Conservation (phyloP, 2,113 vertebrate species). For the Hippocampus abdominalis region DNA sequence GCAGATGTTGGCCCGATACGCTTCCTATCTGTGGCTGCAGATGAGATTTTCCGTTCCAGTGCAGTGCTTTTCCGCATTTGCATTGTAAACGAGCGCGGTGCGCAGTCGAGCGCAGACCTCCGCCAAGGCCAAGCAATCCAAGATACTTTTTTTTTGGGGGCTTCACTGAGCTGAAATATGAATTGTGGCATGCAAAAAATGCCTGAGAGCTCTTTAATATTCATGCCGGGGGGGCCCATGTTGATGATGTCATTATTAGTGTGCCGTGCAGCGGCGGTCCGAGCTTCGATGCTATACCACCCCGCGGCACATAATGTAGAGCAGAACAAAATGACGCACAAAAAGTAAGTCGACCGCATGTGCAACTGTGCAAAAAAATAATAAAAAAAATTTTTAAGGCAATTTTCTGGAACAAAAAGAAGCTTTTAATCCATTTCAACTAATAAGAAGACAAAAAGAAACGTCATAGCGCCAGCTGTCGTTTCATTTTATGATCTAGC, state of each 20-base stretch:
- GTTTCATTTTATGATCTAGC: too few relatives aligned
- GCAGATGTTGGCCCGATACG: slow-evolving; percentile 59
- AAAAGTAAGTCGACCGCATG: too few relatives aligned
- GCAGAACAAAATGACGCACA: too few relatives aligned
- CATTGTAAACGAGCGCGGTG: slow-evolving; percentile 28
- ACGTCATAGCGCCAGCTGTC: too few relatives aligned
- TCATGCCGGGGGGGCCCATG: not conserved
- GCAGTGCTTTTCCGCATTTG: slow-evolving; percentile 38
- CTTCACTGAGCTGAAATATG: not conserved
- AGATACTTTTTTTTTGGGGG: not conserved
- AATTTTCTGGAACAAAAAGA: too few relatives aligned
- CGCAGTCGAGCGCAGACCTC: not conserved
- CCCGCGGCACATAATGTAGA: too few relatives aligned
- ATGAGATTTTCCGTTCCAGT: slow-evolving; percentile 36
- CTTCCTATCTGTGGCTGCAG: slow-evolving; percentile 39
- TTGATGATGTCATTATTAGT: not conserved
- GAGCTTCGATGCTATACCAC: not conserved
- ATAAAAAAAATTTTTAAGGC: too few relatives aligned
- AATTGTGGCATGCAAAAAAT: not conserved
- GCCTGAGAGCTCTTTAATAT: not conserved
- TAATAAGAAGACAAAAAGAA: too few relatives aligned
- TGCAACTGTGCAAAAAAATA: too few relatives aligned
- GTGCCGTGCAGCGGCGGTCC: too few relatives aligned
- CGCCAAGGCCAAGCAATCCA: not conserved
- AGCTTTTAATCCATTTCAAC: too few relatives aligned